phyloP scores from a whole-genome alignment of 2,888 invertebrate species.

The Ectobius pallidus region DNA sequence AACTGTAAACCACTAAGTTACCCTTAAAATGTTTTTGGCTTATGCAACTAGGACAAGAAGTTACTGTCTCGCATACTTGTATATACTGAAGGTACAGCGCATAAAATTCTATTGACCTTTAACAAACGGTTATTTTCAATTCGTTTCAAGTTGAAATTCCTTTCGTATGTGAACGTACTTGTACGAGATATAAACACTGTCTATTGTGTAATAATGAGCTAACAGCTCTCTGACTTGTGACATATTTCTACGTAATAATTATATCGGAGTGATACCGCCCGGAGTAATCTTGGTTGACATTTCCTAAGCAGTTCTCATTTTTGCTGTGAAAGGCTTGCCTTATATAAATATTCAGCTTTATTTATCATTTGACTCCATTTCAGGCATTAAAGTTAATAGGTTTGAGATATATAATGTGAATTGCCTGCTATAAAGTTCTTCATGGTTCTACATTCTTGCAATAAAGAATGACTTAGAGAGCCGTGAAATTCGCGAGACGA shows the following conservation, averaged over 20 bases:
- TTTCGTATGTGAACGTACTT: background rate
- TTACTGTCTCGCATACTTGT: too few species aligned
- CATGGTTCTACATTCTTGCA: too few species aligned
- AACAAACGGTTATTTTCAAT: background rate
- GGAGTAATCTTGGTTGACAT: background rate
- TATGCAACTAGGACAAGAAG: too few species aligned
- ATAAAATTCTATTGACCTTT: background rate
- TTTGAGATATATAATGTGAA: too few species aligned
- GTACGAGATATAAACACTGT: background rate
- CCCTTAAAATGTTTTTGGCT: background rate
- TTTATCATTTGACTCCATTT: too few species aligned
- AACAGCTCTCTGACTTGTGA: background rate
- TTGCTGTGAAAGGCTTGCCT: too few species aligned
- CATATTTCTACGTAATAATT: background rate
- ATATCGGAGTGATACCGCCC: background rate
- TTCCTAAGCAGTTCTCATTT: conserved; percentile 4
- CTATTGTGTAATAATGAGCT: background rate
- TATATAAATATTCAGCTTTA: too few species aligned
- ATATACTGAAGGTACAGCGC: background rate
- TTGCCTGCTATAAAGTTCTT: too few species aligned
- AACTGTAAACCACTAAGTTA: too few species aligned
- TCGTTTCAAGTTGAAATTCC: background rate
- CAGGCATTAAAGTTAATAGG: too few species aligned
- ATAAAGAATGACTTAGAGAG: too few species aligned
- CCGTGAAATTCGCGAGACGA: too few species aligned